Conservation (phyloP, 1,140 invertebrate genomes). For the Drosophila eugracilis region DNA sequence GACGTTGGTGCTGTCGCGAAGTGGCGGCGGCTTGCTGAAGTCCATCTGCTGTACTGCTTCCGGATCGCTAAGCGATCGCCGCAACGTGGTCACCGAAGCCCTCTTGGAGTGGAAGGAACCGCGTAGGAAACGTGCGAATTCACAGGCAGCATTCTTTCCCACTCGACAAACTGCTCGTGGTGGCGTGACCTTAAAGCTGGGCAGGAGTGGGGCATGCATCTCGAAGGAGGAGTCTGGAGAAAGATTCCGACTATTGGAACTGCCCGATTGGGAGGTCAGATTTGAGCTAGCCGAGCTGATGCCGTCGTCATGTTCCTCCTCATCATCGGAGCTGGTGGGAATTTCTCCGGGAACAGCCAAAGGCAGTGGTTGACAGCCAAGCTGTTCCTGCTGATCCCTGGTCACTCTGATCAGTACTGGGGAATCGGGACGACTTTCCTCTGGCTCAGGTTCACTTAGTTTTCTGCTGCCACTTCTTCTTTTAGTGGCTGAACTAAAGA, state of each 20-base stretch:
- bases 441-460: constrained; percentile 54
- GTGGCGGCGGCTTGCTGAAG: constrained; percentile 64
- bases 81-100: constrained; percentile 69
- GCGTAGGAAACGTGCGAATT: constrained; percentile 74
- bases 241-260: constrained; percentile 65
- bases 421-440: constrained; percentile 41
- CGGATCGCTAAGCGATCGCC: constrained; percentile 80
- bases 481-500: constrained; percentile 74
- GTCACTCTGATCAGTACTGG: constrained; percentile 64
- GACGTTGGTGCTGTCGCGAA: constrained; percentile 66
- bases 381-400: constrained; percentile 28
- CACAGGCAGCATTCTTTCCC: constrained; percentile 62
- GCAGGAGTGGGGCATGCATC: constrained; percentile 78
- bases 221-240: constrained; percentile 83
- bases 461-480: constrained; percentile 58
- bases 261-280: constrained; percentile 53
- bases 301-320: constrained; percentile 70
- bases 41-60: constrained; percentile 76
- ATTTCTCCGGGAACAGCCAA: neutral
- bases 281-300: constrained; percentile 76
- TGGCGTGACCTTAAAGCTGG: constrained; percentile 83
- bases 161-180: constrained; percentile 59
- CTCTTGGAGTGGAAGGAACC: constrained; percentile 79
- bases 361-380: constrained; percentile 60
- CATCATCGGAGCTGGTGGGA: constrained; percentile 49